Conservation (phyloP, 2,888 invertebrate species). For the Apamea sordens region DNA sequence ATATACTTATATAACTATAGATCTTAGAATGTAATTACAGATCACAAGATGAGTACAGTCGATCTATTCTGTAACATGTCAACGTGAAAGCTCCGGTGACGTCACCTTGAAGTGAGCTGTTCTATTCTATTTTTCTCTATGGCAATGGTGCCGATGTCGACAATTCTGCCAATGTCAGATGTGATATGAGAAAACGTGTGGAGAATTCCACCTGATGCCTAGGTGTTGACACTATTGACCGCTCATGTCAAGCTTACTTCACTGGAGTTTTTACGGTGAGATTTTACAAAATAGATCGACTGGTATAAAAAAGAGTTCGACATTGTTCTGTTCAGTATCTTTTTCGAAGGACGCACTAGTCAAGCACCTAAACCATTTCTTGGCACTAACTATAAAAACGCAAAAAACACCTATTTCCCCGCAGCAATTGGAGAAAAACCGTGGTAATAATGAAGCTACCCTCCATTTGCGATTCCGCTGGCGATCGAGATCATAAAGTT, state of each 20-base stretch:
- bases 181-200: no score
- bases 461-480: slow-evolving; percentile 42
- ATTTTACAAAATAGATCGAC: no score
- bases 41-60: background rate
- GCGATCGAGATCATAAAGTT: slow-evolving; percentile 58
- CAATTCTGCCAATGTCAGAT: no score
- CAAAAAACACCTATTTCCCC: slow-evolving; percentile 1
- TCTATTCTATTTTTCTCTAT: no score
- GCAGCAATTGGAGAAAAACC: slow-evolving; percentile 48
- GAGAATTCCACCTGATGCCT: background rate
- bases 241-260: background rate
- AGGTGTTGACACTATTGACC: no score
- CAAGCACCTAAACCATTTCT: background rate
- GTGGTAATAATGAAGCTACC: slow-evolving; percentile 13
- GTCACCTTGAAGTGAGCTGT: background rate
- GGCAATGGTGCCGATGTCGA: no score
- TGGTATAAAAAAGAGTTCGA: background rate
- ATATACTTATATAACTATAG: no score
- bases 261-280: background rate
- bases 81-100: background rate
- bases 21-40: background rate
- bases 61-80: background rate
- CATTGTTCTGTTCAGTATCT: background rate
- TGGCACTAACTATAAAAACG: background rate
- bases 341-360: background rate